These are phyloP conservation scores for Leiothrix lutea DNA, from an alignment of 2,113 vertebrate species.

Conservation along the genomic window DNA sequence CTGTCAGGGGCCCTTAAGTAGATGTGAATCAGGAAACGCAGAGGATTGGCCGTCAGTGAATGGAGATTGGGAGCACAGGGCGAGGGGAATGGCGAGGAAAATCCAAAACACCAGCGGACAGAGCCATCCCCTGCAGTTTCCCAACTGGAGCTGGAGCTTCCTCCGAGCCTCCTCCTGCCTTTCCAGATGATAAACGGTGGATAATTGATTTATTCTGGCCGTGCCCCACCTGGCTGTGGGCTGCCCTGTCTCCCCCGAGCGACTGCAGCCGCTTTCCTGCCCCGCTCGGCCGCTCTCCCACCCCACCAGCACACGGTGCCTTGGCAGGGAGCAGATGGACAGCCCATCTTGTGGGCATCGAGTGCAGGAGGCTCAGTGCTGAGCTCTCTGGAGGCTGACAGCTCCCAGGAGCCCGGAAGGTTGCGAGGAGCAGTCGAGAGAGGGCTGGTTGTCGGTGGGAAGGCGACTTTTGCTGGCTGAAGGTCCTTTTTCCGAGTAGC, in stretches of 20 bases:
- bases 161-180: not conserved
- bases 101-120: not conserved
- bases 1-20: not conserved
- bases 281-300: not conserved
- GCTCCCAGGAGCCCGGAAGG: not conserved
- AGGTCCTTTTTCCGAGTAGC: conserved; percentile 71
- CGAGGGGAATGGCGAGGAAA: not conserved
- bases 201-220: conserved; percentile 54
- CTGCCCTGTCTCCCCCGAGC: not conserved
- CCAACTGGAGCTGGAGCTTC: not conserved
- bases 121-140: not conserved
- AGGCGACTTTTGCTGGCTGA: conserved; percentile 8
- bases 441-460: conserved; percentile 16
- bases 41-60: not conserved
- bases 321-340: conserved; percentile 57
- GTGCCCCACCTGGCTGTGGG: not conserved
- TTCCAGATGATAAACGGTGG: not conserved
- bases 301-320: not conserved
- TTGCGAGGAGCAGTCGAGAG: not conserved
- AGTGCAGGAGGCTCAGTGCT: not conserved
- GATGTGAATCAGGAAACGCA: not conserved
- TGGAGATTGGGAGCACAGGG: not conserved
- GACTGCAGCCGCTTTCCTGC: not conserved
- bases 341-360: not conserved
- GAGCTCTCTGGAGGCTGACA: conserved; percentile 29